A percentile compares a stretch with the other conserved stretches of the same genome.
These are phyloP conservation scores for Paramisgurnus dabryanus DNA, from an alignment of 2,113 vertebrate genomes.

Conservation along the genomic window DNA sequence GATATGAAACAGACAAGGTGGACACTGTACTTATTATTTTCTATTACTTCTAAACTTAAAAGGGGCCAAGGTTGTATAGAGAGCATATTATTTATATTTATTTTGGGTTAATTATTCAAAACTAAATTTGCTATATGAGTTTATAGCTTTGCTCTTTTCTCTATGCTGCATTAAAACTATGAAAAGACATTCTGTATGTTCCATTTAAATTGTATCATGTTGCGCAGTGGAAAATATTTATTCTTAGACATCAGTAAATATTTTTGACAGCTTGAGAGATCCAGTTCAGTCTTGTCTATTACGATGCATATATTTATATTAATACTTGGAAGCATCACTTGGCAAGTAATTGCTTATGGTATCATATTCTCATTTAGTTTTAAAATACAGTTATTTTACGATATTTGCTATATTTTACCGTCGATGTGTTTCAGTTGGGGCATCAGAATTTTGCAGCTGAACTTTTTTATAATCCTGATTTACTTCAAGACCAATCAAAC, in stretches of 20 bases:
- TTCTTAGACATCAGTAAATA: slow-evolving; percentile 30
- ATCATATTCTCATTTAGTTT: neutral
- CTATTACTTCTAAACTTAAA: too few species aligned
- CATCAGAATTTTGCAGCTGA: neutral
- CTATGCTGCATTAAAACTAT: neutral
- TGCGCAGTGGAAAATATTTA: slow-evolving; percentile 42
- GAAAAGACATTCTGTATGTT: neutral
- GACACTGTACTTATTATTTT: too few species aligned
- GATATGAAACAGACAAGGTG: too few species aligned
- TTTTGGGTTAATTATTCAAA: neutral
- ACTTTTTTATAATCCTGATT: neutral
- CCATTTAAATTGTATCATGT: slow-evolving; percentile 20
- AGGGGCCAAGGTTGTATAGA: too few species aligned
- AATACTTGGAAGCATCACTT: slow-evolving; percentile 6
- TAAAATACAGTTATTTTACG: neutral
- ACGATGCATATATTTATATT: neutral
- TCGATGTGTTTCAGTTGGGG: too few species aligned
- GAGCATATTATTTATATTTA: neutral
- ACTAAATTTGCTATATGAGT: neutral
- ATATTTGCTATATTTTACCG: too few species aligned
- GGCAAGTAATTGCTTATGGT: neutral
- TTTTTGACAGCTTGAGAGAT: slow-evolving; percentile 9
- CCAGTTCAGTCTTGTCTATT: slow-evolving; percentile 6
- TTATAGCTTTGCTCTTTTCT: neutral
- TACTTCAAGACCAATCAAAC: neutral